Base-by-base conservation (phyloP, 2,797 vertebrate species). In the Jordanella pulchra region DNA sequence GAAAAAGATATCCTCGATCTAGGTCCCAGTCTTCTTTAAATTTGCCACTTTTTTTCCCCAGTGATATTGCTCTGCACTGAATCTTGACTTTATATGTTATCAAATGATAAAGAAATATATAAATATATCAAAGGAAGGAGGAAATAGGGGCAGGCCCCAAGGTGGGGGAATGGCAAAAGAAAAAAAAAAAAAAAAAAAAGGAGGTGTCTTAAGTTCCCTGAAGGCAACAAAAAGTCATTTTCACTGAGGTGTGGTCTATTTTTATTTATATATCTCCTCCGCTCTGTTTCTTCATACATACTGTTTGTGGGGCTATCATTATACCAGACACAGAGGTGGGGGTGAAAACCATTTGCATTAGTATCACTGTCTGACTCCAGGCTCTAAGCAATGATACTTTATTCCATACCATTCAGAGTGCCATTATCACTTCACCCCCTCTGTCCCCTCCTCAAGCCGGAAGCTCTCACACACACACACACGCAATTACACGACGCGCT, bases 371-470 rank as follows among this genome's bases (percentile, higher is more conserved):
- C 94, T 96, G 96, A 97, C 97, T 97, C 94, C 95, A 94, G 96
- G 96, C 96, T 90, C 94, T 96, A 89, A 93, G 95, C 94, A 90
- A 95, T 96, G 95, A 98, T 96, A 95, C 96, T 96, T 93, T 94
- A 93, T 95, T 96, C 95, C 94, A 95, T 93, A 94, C 94, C 94
- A 96, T 97, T 97, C 95, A 96, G 94, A 93, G 94, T 94, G 84
- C 96, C 95, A 98, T 99, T 99, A 98, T 97, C 93, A 90, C 93
- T 95, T 92, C 87, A 89, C 94, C 94, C 93, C 93, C 94, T 93
- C 90, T 87, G 89, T 90, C 89, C 92, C 90, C 82, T 89, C 89
- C 81, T 90, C 91, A 93, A 93, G 94, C 92, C 85, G 94, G 93
- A 84, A 86, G 76, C 86, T 86, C 89, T 81, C 88, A 83, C 88